Base-by-base conservation (phyloP, 2,113 vertebrate species). In the Indicator maculatus region DNA sequence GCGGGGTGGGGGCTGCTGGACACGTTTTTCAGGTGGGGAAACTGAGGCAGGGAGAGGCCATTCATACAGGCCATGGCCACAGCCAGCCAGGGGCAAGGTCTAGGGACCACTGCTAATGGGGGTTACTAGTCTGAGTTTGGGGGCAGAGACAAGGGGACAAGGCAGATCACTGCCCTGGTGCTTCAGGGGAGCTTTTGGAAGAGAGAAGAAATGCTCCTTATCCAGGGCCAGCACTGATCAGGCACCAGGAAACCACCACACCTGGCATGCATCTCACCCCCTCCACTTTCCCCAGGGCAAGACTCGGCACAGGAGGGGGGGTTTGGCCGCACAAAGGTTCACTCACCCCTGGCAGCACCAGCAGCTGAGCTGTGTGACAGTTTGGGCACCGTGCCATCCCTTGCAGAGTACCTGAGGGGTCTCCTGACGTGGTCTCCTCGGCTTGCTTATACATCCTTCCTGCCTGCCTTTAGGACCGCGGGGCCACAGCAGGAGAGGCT, bases 181-280 rank as follows among this genome's bases (percentile, higher is more conserved):
- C 27, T 66, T 65, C 73, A 24, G 31, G 9, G 36, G 6, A 12
- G 5, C 3, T n/a, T 56, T 53, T 6, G 64, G 55, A 39, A 86
- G 59, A 65, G 26, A 41, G 2, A 18, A 83, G 59, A 1, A 2
- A 74, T 16, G n/a, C 30, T 58, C 19, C 28, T 65, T 53, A 33
- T 1, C 1, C 59, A 60, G 75, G 52, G n/a, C 15, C 45, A 77
- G 60, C 19, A 9, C 6, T 20, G 12, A 8, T 5, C 44, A 50
- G 61, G 36, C 36, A 36, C 5, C 15, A 26, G 36, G 64, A 61
- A 66, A 24, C 28, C 36, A 44, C 21, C 56, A 6, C 0, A 3
- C 6, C 59, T 45, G 44, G 28, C 23, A 26, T 0, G 1, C 6
- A 13, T 11, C n/a, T 36, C 9, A 0, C 5, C 20, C 27, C 36